Conservation (phyloP, 2,113 vertebrate species). For the Bettongia penicillata region DNA sequence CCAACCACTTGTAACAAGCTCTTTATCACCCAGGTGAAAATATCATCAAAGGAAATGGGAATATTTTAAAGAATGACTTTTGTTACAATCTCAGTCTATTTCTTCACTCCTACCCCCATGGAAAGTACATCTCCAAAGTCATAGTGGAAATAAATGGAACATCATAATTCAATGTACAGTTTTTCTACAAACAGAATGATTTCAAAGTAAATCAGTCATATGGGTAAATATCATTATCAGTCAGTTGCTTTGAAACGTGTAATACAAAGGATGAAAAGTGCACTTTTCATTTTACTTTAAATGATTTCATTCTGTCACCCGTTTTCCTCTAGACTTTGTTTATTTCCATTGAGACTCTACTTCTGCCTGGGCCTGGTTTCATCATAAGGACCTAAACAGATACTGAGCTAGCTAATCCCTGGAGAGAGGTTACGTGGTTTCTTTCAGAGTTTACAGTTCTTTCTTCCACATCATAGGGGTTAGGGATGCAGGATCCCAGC, state of each 20-base stretch:
- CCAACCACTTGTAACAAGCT: not conserved
- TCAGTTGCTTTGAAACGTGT: not conserved
- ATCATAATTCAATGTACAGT: not conserved
- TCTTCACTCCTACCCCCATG: not conserved
- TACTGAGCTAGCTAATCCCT: not conserved
- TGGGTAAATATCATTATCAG: not conserved
- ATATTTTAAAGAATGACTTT: slow-evolving; percentile 36
- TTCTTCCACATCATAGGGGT: no score
- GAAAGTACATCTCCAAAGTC: slow-evolving; percentile 15
- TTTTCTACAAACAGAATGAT: not conserved
- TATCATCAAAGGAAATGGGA: slow-evolving; percentile 4
- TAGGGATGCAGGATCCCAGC: no score
- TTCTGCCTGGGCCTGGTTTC: not conserved
- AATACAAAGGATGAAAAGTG: not conserved
- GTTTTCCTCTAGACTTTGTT: not conserved
- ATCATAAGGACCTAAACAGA: not conserved
- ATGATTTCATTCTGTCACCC: not conserved
- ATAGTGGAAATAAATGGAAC: slow-evolving; percentile 13
- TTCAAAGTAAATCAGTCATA: not conserved
- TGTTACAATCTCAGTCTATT: slow-evolving; percentile 6
- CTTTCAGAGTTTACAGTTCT: not conserved
- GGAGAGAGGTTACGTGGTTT: not conserved
- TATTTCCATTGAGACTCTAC: not conserved
- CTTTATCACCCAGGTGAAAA: not conserved
- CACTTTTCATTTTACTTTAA: not conserved